phyloP scores from a whole-genome alignment of 2,113 vertebrate species.

The Misgurnus anguillicaudatus region DNA sequence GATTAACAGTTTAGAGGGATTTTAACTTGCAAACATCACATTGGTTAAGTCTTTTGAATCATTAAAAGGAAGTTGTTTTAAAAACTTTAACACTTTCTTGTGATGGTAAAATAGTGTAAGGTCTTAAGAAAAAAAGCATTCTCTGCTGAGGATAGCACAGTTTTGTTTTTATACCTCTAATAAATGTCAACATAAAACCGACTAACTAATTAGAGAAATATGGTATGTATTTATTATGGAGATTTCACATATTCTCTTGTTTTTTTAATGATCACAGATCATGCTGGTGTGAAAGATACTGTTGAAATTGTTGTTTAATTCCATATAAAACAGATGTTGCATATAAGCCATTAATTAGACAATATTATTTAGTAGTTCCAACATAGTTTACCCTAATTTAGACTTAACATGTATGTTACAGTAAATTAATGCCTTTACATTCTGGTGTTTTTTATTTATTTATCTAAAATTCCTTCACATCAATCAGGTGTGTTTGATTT shows the following conservation, averaged over 20 bases:
- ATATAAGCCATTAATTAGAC: constrained; percentile 4
- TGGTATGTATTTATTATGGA: too few relatives aligned
- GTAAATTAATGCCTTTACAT: not conserved
- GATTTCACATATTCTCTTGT: too few relatives aligned
- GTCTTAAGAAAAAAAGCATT: not conserved
- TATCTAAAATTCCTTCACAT: not conserved
- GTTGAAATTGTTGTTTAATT: not conserved
- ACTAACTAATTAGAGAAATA: too few relatives aligned
- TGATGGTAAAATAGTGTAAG: not conserved
- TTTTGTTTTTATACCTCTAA: constrained; percentile 5
- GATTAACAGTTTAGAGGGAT: not conserved
- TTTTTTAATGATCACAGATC: too few relatives aligned
- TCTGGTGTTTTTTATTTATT: not conserved
- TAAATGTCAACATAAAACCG: not conserved
- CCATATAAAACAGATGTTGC: not conserved
- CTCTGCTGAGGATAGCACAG: not conserved
- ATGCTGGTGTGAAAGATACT: too few relatives aligned
- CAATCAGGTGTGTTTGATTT: not conserved
- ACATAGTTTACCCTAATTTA: not conserved
- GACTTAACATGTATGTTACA: not conserved
- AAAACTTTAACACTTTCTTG: too few relatives aligned
- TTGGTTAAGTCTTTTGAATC: too few relatives aligned
- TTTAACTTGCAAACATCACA: not conserved
- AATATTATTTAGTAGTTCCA: not conserved
- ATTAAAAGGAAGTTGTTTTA: too few relatives aligned